Conservation (phyloP, 2,888 invertebrate genomes). For the Troglohyphantes excavatus region DNA sequence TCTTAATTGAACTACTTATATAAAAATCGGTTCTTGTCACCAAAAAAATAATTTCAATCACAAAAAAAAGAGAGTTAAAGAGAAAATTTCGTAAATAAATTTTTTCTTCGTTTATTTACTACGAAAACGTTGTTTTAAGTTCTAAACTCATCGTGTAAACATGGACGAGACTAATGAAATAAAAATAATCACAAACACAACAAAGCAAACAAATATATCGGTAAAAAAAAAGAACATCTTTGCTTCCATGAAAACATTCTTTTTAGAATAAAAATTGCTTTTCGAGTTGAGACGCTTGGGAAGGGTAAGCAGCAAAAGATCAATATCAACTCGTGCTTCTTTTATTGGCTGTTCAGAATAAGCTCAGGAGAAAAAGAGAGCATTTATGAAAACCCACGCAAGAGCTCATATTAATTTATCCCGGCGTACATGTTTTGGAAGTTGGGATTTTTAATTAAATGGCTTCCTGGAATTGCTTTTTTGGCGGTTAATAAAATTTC, state of each 20-base stretch:
- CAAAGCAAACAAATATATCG: too few relatives aligned
- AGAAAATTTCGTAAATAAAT: too few relatives aligned
- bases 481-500: neutral
- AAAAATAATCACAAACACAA: too few relatives aligned
- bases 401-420: neutral
- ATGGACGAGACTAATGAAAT: too few relatives aligned
- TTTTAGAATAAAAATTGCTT: neutral
- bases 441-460: neutral
- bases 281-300: neutral
- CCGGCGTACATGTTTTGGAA: neutral
- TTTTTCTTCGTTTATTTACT: too few relatives aligned
- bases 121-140: too few relatives aligned
- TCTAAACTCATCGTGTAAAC: too few relatives aligned
- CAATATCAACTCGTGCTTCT: conserved; percentile 1
- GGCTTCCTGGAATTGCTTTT: neutral
- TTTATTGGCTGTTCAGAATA: neutral
- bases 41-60: too few relatives aligned
- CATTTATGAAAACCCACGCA: too few relatives aligned
- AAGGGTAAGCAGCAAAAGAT: neutral
- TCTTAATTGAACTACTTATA: too few relatives aligned
- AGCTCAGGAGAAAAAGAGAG: neutral
- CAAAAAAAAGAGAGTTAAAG: too few relatives aligned
- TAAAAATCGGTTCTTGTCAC: too few relatives aligned
- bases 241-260: neutral
- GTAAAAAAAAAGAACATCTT: neutral